Evolutionary conservation across 2,113 vertebrate species (phyloP).

Genomic region (Antigone vipio): DNA sequence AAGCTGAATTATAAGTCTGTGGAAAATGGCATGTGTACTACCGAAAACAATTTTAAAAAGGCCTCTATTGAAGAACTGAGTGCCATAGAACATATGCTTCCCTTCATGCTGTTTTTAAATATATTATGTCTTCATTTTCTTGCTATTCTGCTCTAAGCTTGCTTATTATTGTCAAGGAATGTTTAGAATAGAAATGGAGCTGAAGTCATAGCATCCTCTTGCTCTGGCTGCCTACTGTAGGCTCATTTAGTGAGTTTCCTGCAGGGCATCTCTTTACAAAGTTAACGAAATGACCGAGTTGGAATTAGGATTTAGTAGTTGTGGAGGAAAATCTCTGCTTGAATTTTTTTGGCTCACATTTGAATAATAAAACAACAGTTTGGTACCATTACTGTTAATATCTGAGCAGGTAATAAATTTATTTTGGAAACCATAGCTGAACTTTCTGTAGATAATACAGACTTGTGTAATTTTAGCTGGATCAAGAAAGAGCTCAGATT

Average conservation of each 20-base stretch:
- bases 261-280: background rate
- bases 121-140: background rate
- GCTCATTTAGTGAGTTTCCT: background rate
- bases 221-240: background rate
- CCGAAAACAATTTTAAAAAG: background rate
- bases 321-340: background rate
- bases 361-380: background rate
- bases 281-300: background rate
- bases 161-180: background rate
- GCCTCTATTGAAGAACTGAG: background rate
- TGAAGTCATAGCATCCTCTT: background rate
- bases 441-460: background rate
- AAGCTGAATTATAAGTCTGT: background rate
- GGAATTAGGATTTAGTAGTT: background rate
- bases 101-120: background rate
- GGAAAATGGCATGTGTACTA: background rate
- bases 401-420: background rate
- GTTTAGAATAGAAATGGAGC: background rate
- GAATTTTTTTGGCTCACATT: background rate
- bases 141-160: background rate
- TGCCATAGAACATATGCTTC: background rate
- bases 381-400: background rate
- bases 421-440: background rate
- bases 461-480: slow-evolving; percentile 76
- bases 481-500: slow-evolving; percentile 85